A percentile compares a stretch with the other conserved stretches of the same genome.
Evolutionary conservation across 2,888 invertebrate genomes (phyloP).

Genomic region (Cynaeus angustus): DNA sequence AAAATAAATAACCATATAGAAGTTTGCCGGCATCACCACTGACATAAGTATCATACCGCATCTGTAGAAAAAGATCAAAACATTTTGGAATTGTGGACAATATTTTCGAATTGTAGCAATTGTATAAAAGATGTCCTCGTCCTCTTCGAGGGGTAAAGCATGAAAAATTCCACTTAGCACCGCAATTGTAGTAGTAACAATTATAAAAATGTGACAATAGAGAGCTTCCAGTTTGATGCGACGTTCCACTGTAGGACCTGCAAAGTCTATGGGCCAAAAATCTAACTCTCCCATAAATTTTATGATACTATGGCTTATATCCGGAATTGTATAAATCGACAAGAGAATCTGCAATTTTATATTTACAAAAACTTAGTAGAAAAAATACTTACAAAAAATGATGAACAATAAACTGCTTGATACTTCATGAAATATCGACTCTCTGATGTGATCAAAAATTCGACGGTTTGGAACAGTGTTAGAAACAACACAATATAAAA

Average conservation of each 20-base stretch:
- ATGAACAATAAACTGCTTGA: not conserved
- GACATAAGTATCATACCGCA: not conserved
- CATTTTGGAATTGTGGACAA: not conserved
- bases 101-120: slow-evolving; percentile 5
- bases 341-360: slow-evolving; percentile 1
- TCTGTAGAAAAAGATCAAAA: not conserved
- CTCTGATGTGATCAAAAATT: not conserved
- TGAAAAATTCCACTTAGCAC: slow-evolving; percentile 1
- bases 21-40: not conserved
- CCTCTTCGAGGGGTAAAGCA: slow-evolving; percentile 6
- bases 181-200: not conserved
- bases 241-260: too few species aligned
- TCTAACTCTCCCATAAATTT: not conserved
- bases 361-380: not conserved
- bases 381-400: slow-evolving; percentile 15
- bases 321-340: not conserved
- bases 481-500: not conserved
- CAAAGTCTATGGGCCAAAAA: not conserved
- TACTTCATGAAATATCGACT: not conserved
- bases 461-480: not conserved
- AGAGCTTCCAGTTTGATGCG: not conserved
- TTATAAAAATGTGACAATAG: not conserved
- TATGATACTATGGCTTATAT: not conserved
- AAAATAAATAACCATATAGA: not conserved
- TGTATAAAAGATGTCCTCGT: slow-evolving; percentile 13